These are phyloP conservation scores for Cryptophagus acutangulus DNA, from an alignment of 2,888 invertebrate genomes.

Conservation along the genomic window DNA sequence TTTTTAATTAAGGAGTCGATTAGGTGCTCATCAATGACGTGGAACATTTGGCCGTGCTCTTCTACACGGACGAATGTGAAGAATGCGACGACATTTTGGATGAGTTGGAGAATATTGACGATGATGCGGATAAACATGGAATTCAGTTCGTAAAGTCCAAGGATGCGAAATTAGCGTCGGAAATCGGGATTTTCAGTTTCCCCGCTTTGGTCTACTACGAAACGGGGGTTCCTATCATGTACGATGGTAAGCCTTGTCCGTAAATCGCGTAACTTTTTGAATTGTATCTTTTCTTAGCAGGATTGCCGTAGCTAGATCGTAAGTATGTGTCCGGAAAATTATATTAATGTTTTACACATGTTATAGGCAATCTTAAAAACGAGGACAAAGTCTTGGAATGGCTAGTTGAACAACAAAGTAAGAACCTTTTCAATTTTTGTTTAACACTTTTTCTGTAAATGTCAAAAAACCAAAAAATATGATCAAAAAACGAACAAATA, in stretches of 20 bases:
- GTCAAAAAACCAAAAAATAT: constrained; percentile 8
- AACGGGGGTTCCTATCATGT: constrained; percentile 90
- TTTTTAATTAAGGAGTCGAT: constrained; percentile 11
- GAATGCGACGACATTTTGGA: constrained; percentile 80
- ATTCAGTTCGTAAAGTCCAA: constrained; percentile 93
- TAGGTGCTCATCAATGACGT: constrained; percentile 79
- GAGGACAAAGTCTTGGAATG: constrained; percentile 94
- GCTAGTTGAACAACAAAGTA: constrained; percentile 95
- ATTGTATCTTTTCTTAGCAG: constrained; percentile 19
- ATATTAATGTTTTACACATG: constrained; percentile 31
- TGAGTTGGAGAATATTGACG: constrained; percentile 87
- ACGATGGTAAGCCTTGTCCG: constrained; percentile 70
- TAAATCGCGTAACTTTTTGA: constrained; percentile 12
- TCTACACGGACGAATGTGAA: constrained; percentile 78
- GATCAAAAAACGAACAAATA: constrained; percentile 12
- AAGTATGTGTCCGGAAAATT: constrained; percentile 14
- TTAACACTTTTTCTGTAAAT: constrained; percentile 10
- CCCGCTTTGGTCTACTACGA: constrained; percentile 91
- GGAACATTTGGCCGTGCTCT: constrained; percentile 87
- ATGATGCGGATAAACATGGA: constrained; percentile 87
- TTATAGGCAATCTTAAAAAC: constrained; percentile 89
- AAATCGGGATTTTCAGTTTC: constrained; percentile 88
- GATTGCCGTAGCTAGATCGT: constrained; percentile 17
- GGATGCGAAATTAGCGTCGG: constrained; percentile 82
- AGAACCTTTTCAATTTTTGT: constrained; percentile 50